Conservation (phyloP, 53 echinoderm and acorn worm species). For the Patiria pectinifera region DNA sequence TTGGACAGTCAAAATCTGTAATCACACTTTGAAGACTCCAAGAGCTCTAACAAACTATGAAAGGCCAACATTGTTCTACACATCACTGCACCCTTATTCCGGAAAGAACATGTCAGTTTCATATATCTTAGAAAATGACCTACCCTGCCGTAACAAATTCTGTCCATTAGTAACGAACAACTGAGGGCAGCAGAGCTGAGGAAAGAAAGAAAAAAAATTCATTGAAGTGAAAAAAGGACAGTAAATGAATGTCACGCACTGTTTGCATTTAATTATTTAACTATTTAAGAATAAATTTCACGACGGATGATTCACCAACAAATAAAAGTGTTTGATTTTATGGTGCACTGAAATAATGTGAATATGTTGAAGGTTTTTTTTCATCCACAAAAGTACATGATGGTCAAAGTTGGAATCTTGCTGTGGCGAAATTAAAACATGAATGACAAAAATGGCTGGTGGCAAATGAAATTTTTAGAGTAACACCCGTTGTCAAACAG, state of each 20-base stretch:
- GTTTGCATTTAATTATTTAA: no score
- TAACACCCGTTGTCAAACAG: no score
- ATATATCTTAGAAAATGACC: not conserved
- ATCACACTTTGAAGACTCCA: no score
- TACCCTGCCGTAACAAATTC: slow-evolving; percentile 92
- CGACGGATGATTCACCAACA: no score
- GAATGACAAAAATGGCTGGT: not conserved
- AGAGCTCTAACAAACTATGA: no score
- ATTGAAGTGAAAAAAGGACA: no score
- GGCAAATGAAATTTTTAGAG: not conserved
- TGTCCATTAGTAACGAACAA: slow-evolving; percentile 74
- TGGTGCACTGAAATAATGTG: no score
- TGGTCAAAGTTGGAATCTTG: not conserved
- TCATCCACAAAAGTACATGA: not conserved
- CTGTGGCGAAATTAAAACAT: no score
- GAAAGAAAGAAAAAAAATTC: slow-evolving; percentile 11
- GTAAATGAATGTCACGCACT: no score
- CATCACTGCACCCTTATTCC: not conserved
- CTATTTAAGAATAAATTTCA: no score
- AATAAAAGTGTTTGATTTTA: no score
- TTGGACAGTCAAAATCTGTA: no score
- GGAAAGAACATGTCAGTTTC: not conserved
- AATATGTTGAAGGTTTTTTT: not conserved
- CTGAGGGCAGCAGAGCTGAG: slow-evolving; percentile 65
- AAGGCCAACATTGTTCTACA: not conserved